Evolutionary conservation across 2,797 vertebrate species (phyloP), one percentile per base, ranked within the genome.

Genomic region (Falco biarmicus): DNA sequence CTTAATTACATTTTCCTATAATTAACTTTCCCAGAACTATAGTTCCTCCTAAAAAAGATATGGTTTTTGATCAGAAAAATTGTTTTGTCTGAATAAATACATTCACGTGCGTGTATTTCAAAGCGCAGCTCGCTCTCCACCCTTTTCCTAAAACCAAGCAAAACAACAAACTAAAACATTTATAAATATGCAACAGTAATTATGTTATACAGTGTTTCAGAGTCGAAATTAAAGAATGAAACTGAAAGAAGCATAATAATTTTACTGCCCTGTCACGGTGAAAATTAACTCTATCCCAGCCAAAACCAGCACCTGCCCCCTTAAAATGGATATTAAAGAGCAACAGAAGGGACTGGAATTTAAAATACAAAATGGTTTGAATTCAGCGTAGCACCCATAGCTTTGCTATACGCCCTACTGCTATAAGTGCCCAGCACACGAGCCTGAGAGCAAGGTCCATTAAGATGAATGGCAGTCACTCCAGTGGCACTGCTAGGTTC

Each of bases 1-100:
- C 65, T 91, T 95, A 91, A 96, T 91, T 92, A 92, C 57, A 50
- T 80, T 93, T 93, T 84, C 71, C 69, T 84, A 8, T 92, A 92
- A 95, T 91, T 96, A 85, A 84, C 80, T 84, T 94, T 84, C 79
- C 24, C n/a, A 75, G 64, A 89, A 65, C 57, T 56, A 77, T 14
- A 69, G n/a, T 39, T 86, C 26, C 34, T 79, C 56, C 53, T 65
- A 87, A 80, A 66, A 90, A 81, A 84, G 34, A 32, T 47, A 71
- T 39, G 0, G 2, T 14, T 90, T 95, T 63, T 18, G 11, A 87
- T 89, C 75, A 89, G 53, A 94, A 93, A 95, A 93, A 65, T 3
- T 12, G 43, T 66, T 96, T 89, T 75, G 9, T 57, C 57, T 95
- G 84, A 89, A 83, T 75, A 89, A 71, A 92, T 79, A 74, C 11